Evolutionary conservation across 2,888 invertebrate genomes (phyloP).

Genomic region (Apamea monoglypha): DNA sequence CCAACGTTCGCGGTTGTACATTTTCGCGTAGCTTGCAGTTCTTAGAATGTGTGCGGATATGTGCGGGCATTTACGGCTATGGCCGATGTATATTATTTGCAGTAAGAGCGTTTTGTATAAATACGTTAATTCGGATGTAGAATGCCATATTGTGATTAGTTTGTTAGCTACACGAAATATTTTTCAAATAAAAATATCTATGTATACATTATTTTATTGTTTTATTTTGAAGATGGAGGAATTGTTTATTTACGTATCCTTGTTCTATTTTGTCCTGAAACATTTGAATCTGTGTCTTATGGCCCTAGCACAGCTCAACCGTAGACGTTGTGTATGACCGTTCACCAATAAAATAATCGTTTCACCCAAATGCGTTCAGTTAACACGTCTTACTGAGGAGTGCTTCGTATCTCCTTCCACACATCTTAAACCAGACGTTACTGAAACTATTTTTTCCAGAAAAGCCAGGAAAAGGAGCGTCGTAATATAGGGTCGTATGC

Average conservation of each 20-base stretch:
- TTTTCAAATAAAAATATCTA: conserved; percentile 85
- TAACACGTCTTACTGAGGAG: not conserved
- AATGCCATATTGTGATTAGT: conserved; percentile 84
- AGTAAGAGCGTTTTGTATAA: conserved; percentile 73
- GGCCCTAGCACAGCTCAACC: not conserved
- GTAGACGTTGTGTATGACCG: not conserved
- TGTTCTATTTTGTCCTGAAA: not conserved
- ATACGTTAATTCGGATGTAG: conserved; percentile 77
- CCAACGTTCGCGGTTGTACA: conserved; percentile 50
- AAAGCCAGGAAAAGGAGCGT: too few species aligned
- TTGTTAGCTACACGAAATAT: conserved; percentile 81
- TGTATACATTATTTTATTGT: conserved; percentile 77
- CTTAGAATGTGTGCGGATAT: conserved; percentile 63
- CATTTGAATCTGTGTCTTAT: not conserved
- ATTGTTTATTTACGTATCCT: not conserved
- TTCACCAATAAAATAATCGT: not conserved
- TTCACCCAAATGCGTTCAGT: not conserved
- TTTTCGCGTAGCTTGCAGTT: conserved; percentile 63
- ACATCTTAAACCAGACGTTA: not conserved
- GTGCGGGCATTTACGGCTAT: conserved; percentile 43
- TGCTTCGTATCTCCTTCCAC: not conserved
- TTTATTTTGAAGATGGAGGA: conserved; percentile 67
- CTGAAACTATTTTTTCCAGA: too few species aligned
- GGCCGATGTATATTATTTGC: conserved; percentile 74
- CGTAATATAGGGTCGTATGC: too few species aligned